phyloP scores from a whole-genome alignment of 2,888 invertebrate genomes.

The Yponomeuta cagnagella region DNA sequence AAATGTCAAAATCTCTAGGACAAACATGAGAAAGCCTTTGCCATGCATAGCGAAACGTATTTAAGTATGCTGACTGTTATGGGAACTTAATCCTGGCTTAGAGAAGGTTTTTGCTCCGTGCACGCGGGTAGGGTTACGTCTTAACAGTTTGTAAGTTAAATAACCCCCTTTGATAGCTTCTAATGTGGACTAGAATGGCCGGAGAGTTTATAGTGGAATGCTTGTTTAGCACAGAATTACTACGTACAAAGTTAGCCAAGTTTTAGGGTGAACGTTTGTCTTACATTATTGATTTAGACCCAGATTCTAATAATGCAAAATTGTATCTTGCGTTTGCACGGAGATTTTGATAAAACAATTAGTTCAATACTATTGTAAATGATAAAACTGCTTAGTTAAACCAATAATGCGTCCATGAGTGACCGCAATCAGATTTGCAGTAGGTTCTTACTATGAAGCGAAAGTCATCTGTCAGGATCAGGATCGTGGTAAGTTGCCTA shows the following conservation, averaged over 20 bases:
- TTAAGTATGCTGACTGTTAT: not conserved
- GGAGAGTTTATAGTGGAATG: not conserved
- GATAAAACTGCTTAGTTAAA: no score
- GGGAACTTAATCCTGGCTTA: not conserved
- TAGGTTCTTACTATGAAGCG: no score
- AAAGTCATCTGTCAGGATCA: no score
- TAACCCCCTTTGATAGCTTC: not conserved
- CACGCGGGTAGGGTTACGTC: not conserved
- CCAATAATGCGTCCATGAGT: no score
- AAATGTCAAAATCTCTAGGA: no score
- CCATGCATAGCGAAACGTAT: no score
- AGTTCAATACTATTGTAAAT: no score
- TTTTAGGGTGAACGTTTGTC: not conserved
- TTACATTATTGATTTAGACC: not conserved
- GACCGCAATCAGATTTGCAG: no score
- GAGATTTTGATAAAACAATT: not conserved
- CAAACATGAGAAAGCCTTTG: no score
- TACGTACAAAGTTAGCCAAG: not conserved
- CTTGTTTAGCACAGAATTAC: not conserved
- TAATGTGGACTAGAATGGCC: not conserved
- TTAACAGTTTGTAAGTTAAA: slow-evolving; percentile 3
- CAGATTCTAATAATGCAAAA: not conserved
- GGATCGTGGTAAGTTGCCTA: no score
- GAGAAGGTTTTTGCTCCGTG: not conserved
- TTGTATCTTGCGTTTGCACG: not conserved